A percentile compares a stretch with the other conserved stretches of the same genome.
phyloP scores from a whole-genome alignment of 2,888 invertebrate species.

The Drosophila stalkeri region DNA sequence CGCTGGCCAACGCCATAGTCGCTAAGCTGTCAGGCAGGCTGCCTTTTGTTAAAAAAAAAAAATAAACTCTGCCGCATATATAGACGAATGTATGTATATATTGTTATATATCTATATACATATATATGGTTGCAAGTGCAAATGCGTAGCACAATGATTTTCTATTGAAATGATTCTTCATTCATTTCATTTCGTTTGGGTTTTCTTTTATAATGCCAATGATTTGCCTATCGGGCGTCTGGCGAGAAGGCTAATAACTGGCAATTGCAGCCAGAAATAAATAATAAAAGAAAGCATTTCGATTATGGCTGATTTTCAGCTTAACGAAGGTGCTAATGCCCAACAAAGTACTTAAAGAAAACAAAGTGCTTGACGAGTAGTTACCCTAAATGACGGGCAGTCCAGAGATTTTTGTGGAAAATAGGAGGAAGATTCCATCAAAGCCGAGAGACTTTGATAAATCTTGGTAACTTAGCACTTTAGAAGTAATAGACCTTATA shows the following conservation, averaged over 20 bases:
- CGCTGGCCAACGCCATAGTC: conserved; percentile 53
- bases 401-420: background rate
- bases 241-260: conserved; percentile 45
- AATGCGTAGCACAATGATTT: conserved; percentile 32
- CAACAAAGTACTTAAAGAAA: background rate
- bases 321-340: conserved; percentile 1
- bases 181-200: conserved; percentile 40
- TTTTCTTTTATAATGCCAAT: conserved; percentile 54
- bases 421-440: background rate
- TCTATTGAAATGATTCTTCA: conserved; percentile 55
- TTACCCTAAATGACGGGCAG: background rate
- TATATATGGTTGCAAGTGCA: conserved; percentile 31
- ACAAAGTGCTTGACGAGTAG: no score
- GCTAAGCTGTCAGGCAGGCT: conserved; percentile 53
- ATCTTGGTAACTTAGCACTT: no score
- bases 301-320: background rate
- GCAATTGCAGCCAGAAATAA: conserved; percentile 35
- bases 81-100: background rate
- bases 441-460: background rate
- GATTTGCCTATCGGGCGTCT: conserved; percentile 43
- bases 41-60: conserved; percentile 45
- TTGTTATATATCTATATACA: background rate
- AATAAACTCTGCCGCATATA: background rate
- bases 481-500: no score
- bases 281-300: conserved; percentile 4